Evolutionary conservation across 2,113 vertebrate genomes (phyloP).

Genomic region (Psittacula cyanocephala): DNA sequence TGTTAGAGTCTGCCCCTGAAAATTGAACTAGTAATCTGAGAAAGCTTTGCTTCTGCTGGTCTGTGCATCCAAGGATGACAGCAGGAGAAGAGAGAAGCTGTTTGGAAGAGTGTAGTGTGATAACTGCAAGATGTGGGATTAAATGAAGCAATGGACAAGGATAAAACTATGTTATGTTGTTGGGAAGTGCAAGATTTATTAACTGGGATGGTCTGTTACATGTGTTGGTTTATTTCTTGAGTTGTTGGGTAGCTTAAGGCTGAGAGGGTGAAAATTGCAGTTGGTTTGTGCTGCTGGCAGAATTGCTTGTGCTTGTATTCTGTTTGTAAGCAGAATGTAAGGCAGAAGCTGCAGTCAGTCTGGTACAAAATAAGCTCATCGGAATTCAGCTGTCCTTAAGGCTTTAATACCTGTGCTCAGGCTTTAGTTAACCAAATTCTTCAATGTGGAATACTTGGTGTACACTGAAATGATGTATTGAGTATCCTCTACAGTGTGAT

Average conservation of each 20-base stretch:
- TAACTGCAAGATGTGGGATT: background rate
- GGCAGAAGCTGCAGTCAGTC: background rate
- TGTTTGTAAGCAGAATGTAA: background rate
- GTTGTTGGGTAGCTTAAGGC: background rate
- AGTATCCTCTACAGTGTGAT: background rate
- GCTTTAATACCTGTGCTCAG: background rate
- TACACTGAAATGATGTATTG: background rate
- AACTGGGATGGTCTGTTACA: background rate
- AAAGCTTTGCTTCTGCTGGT: background rate
- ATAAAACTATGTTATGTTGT: background rate
- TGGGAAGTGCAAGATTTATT: background rate
- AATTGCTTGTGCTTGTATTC: background rate
- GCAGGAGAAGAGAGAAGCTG: background rate
- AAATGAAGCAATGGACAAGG: background rate
- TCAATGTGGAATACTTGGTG: background rate
- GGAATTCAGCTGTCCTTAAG: background rate
- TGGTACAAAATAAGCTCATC: background rate
- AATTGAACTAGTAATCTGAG: background rate
- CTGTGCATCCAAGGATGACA: background rate
- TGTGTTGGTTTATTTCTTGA: background rate
- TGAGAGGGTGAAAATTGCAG: background rate
- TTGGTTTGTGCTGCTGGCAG: background rate
- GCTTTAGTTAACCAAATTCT: background rate
- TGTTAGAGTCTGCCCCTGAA: background rate
- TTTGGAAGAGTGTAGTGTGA: background rate